phyloP scores from a whole-genome alignment of 1,140 invertebrate species.

The Aphaenogaster floridana region DNA sequence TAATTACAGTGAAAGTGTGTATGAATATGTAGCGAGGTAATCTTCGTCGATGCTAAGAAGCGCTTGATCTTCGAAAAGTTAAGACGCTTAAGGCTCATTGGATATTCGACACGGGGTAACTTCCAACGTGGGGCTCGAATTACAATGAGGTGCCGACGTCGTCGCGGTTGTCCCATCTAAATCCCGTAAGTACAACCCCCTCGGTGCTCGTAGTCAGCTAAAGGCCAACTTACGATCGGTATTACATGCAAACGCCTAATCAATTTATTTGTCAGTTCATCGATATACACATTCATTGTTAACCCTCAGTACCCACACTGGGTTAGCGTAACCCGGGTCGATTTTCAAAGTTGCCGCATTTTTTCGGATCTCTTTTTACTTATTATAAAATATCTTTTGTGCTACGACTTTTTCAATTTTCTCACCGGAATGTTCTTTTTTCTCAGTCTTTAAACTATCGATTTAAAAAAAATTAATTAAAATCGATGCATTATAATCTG shows the following conservation, averaged over 20 bases:
- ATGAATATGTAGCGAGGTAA: conserved; percentile 25
- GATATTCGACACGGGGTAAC: conserved; percentile 55
- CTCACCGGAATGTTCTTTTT: too few relatives aligned
- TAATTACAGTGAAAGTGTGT: background rate
- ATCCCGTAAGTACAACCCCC: conserved; percentile 36
- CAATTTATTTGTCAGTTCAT: conserved; percentile 27
- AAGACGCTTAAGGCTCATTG: conserved; percentile 59
- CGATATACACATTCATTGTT: background rate
- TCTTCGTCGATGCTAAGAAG: conserved; percentile 13
- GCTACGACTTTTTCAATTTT: too few relatives aligned
- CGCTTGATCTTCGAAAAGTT: conserved; percentile 8
- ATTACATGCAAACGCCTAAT: conserved; percentile 31
- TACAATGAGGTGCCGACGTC: conserved; percentile 42
- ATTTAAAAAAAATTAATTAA: too few relatives aligned
- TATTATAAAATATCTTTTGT: too few relatives aligned
- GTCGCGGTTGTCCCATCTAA: conserved; percentile 35
- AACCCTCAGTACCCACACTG: too few relatives aligned
- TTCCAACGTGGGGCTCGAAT: conserved; percentile 42
- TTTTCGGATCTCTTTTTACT: too few relatives aligned
- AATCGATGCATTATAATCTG: too few relatives aligned
- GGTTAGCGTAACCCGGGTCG: too few relatives aligned
- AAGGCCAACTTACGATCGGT: conserved; percentile 6
- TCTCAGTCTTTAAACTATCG: too few relatives aligned
- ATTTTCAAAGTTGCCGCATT: too few relatives aligned
- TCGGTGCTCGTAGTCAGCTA: background rate